Conservation (phyloP, 2,888 invertebrate genomes). For the Lithodes maja region DNA sequence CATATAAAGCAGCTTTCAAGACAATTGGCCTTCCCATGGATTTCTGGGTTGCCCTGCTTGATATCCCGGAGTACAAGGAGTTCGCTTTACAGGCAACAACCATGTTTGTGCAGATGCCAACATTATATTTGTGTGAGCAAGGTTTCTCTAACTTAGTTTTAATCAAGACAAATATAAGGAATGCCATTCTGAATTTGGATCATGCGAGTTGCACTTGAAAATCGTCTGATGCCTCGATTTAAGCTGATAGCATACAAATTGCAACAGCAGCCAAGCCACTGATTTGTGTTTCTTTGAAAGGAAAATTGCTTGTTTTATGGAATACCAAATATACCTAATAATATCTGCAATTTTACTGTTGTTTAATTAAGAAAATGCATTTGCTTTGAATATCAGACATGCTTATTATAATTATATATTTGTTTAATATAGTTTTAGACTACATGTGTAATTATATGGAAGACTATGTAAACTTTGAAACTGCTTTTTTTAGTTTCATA, state of each 20-base stretch:
- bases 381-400: too few relatives aligned
- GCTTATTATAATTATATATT: too few relatives aligned
- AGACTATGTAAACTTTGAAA: too few relatives aligned
- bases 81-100: slow-evolving; percentile 27
- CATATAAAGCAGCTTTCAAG: slow-evolving; percentile 32
- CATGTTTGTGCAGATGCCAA: slow-evolving; percentile 48
- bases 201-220: slow-evolving; percentile 34
- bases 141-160: slow-evolving; percentile 39
- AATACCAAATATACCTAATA: too few relatives aligned
- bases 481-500: too few relatives aligned
- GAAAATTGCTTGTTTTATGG: too few relatives aligned
- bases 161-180: slow-evolving; percentile 42
- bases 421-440: too few relatives aligned
- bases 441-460: too few relatives aligned
- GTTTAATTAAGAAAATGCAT: too few relatives aligned
- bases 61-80: slow-evolving; percentile 32
- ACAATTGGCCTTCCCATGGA: slow-evolving; percentile 40
- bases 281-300: not conserved
- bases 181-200: slow-evolving; percentile 31
- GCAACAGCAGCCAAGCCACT: slow-evolving; percentile 39
- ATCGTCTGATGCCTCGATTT: slow-evolving; percentile 19
- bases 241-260: slow-evolving; percentile 36
- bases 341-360: too few relatives aligned
- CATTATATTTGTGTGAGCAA: slow-evolving; percentile 41
- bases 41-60: slow-evolving; percentile 30